phyloP scores from a whole-genome alignment of 2,797 vertebrate genomes.

The Labroides dimidiatus region DNA sequence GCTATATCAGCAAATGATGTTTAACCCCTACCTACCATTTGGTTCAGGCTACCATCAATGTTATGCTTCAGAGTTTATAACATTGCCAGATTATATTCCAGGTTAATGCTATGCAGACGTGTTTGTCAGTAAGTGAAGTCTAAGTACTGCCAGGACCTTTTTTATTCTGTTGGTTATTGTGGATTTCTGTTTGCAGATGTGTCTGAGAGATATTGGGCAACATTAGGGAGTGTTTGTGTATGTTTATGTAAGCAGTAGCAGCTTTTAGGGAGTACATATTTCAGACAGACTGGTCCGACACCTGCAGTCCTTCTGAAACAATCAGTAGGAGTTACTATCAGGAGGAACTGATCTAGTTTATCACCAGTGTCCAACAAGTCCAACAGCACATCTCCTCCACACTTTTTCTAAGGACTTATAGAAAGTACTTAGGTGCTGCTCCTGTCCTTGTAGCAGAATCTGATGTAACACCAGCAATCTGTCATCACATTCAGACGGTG shows the following conservation, averaged over 20 bases:
- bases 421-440: constrained; percentile 36
- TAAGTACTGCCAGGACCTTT: constrained; percentile 49
- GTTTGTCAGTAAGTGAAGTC: constrained; percentile 47
- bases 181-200: constrained; percentile 49
- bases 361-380: constrained; percentile 11
- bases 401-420: constrained; percentile 31
- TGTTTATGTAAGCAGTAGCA: constrained; percentile 52
- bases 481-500: constrained; percentile 47
- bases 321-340: constrained; percentile 20
- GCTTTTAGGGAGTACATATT: constrained; percentile 20
- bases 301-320: background rate
- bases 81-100: constrained; percentile 63
- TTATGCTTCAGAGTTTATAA: constrained; percentile 61
- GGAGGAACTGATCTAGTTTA: constrained; percentile 1
- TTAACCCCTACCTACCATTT: constrained; percentile 56
- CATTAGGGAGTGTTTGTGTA: constrained; percentile 40
- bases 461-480: constrained; percentile 72
- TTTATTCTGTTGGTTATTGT: constrained; percentile 34
- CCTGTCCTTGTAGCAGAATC: constrained; percentile 37
- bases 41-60: constrained; percentile 59
- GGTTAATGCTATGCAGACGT: constrained; percentile 77
- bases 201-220: constrained; percentile 44
- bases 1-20: constrained; percentile 60
- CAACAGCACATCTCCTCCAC: constrained; percentile 15
- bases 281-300: constrained; percentile 8